These are phyloP conservation scores for Hylyphantes graminicola DNA, from an alignment of 1,140 invertebrate genomes.

Conservation along the genomic window DNA sequence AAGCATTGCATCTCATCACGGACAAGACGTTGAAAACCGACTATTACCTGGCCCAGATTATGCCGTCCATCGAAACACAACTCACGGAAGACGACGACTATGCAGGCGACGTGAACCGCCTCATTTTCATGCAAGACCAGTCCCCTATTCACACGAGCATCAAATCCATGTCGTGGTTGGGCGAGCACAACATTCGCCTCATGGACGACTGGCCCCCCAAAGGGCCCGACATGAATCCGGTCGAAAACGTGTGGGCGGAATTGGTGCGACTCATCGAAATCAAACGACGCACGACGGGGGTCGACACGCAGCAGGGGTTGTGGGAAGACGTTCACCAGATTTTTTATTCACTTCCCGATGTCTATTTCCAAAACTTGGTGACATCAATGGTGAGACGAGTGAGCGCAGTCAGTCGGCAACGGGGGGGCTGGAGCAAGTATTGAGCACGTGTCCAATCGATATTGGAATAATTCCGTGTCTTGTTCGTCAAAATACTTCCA, in stretches of 20 bases:
- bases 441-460: not conserved
- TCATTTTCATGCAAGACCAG: slow-evolving; percentile 40
- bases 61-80: not conserved
- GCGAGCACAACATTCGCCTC: not conserved
- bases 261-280: not conserved
- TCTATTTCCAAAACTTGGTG: too few species aligned
- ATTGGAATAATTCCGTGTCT: too few species aligned
- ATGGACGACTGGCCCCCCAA: slow-evolving; percentile 25
- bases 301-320: not conserved
- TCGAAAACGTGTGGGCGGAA: slow-evolving; percentile 37
- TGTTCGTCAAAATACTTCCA: too few species aligned
- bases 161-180: too few species aligned
- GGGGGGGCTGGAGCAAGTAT: slow-evolving; percentile 21
- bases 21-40: not conserved
- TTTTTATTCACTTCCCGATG: not conserved
- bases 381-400: not conserved
- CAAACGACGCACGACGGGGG: too few species aligned
- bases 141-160: slow-evolving; percentile 36
- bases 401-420: not conserved
- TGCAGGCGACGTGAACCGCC: too few species aligned
- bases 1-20: not conserved
- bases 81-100: too few species aligned
- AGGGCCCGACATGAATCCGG: too few species aligned
- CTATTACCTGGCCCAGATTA: not conserved
- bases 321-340: slow-evolving; percentile 5